Evolutionary conservation across 2,888 invertebrate species (phyloP).

Genomic region (Ischnura elegans): DNA sequence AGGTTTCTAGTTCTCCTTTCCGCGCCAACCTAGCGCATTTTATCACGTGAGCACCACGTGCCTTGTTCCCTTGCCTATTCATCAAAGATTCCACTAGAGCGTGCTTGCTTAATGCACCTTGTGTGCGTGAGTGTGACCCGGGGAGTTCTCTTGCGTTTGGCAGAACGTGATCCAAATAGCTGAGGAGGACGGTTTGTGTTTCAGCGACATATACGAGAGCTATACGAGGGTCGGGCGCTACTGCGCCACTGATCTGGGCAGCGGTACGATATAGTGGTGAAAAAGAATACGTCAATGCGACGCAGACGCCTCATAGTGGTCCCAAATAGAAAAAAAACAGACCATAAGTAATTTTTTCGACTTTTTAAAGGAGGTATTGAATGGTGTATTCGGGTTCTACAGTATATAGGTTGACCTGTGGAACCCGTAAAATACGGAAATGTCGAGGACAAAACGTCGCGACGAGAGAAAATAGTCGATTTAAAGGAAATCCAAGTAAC

Average conservation of each 20-base stretch:
- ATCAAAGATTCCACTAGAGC: conserved; percentile 6
- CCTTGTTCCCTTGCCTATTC: background rate
- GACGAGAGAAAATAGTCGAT: too few species aligned
- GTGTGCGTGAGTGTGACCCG: background rate
- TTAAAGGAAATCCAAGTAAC: too few species aligned
- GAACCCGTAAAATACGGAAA: too few species aligned
- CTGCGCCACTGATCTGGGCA: background rate
- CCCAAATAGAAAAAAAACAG: too few species aligned
- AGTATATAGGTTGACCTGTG: too few species aligned
- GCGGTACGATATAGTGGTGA: too few species aligned
- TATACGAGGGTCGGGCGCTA: background rate
- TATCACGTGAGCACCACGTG: background rate
- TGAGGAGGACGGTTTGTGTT: conserved; percentile 24
- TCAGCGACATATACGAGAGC: background rate
- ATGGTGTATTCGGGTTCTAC: too few species aligned
- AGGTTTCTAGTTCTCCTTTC: background rate
- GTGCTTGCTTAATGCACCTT: background rate
- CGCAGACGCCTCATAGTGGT: too few species aligned
- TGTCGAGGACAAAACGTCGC: too few species aligned
- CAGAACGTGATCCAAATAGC: conserved; percentile 39
- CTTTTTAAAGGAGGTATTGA: too few species aligned
- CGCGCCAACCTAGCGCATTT: background rate
- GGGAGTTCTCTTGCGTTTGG: conserved; percentile 27
- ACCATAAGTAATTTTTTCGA: too few species aligned
- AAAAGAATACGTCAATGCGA: too few species aligned